Evolutionary conservation across 2,113 vertebrate species (phyloP).

Genomic region (Catagonus wagneri): DNA sequence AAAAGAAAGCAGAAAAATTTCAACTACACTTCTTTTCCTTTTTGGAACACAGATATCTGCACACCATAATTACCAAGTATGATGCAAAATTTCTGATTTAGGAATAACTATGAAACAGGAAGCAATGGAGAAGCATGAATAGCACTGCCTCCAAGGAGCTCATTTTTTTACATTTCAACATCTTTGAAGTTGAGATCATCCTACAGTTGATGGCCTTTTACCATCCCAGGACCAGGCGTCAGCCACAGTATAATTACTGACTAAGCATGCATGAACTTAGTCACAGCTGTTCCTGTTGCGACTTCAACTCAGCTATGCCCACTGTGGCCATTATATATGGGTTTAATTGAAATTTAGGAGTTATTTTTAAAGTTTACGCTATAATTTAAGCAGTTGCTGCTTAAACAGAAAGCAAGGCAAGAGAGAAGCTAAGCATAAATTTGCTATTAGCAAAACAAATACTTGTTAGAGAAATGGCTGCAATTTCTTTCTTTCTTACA

Average conservation of each 20-base stretch:
- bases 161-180: not conserved
- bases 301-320: not conserved
- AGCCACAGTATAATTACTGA: not conserved
- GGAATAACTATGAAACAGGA: not conserved
- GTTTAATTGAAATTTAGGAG: not conserved
- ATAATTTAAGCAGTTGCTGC: slow-evolving; percentile 8
- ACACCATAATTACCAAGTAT: not conserved
- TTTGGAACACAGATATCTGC: not conserved
- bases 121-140: not conserved
- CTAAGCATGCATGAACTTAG: not conserved
- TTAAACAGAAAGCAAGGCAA: slow-evolving; percentile 45
- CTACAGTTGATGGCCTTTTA: not conserved
- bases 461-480: slow-evolving; percentile 7
- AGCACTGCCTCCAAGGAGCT: not conserved
- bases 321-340: not conserved
- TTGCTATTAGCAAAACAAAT: not conserved
- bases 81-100: slow-evolving; percentile 18
- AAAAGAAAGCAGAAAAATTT: not conserved
- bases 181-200: not conserved
- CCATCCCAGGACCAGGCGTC: not conserved
- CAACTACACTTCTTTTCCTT: slow-evolving; percentile 4
- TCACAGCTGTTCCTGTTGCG: not conserved
- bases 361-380: not conserved
- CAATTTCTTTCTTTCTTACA: slow-evolving; percentile 11
- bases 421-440: not conserved